Evolutionary conservation across 2,797 vertebrate species (phyloP), one percentile per base, ranked within the genome.

Genomic region (Smutsia gigantea): DNA sequence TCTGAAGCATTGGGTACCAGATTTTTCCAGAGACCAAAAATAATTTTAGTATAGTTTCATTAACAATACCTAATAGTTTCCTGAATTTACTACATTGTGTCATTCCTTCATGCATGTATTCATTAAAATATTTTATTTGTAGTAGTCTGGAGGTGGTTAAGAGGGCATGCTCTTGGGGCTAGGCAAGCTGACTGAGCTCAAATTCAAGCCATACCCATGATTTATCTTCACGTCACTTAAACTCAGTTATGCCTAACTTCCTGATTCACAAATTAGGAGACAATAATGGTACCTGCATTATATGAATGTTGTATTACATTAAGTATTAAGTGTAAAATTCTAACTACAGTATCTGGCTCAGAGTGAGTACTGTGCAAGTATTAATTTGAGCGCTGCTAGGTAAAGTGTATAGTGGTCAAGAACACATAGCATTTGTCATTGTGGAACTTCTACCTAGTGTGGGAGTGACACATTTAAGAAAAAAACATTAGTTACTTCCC

Each of bases 121-220:
- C 18, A 49, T 75, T 85, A 79, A 94, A 94, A 72, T 82, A 53
- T 87, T 46, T 94, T 79, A 68, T 85, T 77, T 83, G 74, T 5
- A 61, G 71, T 34, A 90, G 19, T 46, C n/a, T 25, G 83, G 49
- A 87, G 14, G 9, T 83, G 3, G 18, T 82, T 96, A 87, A 90
- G 57, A 83, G 39, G 61, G 31, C 21, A 64, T 23, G 53, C 7
- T 37, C 37, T 46, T 51, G 19, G 46, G 34, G 19, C 11, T 71
- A 64, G 29, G 25, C 10, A 51, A 18, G 59, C 27, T 66, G 11
- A 34, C 27, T 72, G 75, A 10, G 34, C 83, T 92, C n/a, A 96
- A 69, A 87, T 82, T 5, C 14, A 10, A 90, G 27, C 9, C 11
- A 2, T 51, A 59, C 6, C 15, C 90, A 9, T 86, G 23, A 92